phyloP scores from a whole-genome alignment of 2,797 vertebrate species.

The Coregonus sp. region DNA sequence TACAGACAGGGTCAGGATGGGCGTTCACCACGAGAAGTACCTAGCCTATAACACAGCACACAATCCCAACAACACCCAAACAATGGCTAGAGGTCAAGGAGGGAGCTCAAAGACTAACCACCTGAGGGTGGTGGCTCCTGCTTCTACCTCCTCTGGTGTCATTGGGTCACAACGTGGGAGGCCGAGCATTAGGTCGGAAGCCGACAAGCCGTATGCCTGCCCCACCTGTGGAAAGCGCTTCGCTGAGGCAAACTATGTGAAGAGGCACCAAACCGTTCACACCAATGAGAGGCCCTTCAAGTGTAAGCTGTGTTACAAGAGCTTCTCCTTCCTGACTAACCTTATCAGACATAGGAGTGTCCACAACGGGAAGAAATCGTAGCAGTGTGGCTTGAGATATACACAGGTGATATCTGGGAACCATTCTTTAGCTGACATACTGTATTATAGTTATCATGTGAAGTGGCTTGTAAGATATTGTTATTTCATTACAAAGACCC shows the following conservation, averaged over 20 bases:
- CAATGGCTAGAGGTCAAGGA: no score
- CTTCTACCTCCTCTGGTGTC: neutral
- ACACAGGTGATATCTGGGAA: no score
- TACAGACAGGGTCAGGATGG: neutral
- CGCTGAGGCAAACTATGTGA: slow-evolving; percentile 4
- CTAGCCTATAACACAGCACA: neutral
- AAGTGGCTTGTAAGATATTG: no score
- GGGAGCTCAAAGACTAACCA: no score
- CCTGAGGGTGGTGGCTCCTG: no score
- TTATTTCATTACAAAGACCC: neutral
- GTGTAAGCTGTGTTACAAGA: no score
- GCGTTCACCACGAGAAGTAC: neutral
- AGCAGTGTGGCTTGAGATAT: neutral
- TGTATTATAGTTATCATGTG: no score
- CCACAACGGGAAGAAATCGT: no score
- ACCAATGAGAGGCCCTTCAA: neutral
- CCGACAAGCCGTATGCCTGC: slow-evolving; percentile 1
- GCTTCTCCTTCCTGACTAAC: no score
- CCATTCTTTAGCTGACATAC: no score
- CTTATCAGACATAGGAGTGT: no score
- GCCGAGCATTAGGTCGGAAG: neutral
- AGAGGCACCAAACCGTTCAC: slow-evolving; percentile 9
- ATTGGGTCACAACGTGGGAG: neutral
- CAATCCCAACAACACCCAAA: neutral
- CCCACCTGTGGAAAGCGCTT: slow-evolving; percentile 4